Conservation (phyloP, 1,140 invertebrate genomes). For the Bombus cullumanus region DNA sequence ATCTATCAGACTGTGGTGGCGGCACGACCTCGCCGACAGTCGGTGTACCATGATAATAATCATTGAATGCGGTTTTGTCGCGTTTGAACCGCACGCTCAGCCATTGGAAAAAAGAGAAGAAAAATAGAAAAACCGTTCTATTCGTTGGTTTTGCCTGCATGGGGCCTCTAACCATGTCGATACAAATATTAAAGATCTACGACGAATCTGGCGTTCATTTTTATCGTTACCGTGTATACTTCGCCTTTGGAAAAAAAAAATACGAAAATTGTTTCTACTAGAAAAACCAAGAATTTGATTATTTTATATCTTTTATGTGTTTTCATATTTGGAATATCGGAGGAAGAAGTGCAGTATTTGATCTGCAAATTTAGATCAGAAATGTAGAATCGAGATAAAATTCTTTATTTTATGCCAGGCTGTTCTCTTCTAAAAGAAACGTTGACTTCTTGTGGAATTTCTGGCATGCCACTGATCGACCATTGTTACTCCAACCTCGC, state of each 20-base stretch:
- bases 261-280: too few species aligned
- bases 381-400: background rate
- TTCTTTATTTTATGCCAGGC: background rate
- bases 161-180: background rate
- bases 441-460: background rate
- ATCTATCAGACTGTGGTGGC: conserved; percentile 10
- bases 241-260: too few species aligned
- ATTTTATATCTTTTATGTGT: too few species aligned
- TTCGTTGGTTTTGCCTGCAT: background rate
- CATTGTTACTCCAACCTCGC: background rate
- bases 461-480: background rate
- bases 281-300: too few species aligned
- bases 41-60: conserved; percentile 28
- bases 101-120: conserved; percentile 6
- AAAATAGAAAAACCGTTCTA: conserved; percentile 8
- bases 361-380: background rate
- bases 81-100: conserved; percentile 2
- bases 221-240: background rate
- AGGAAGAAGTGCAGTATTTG: too few species aligned
- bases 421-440: background rate
- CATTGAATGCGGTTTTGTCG: conserved; percentile 29
- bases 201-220: background rate
- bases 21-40: conserved; percentile 6
- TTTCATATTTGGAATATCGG: too few species aligned
- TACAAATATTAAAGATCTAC: background rate